phyloP scores from a whole-genome alignment of 1,140 invertebrate species.

The Dendroctonus ponderosae region DNA sequence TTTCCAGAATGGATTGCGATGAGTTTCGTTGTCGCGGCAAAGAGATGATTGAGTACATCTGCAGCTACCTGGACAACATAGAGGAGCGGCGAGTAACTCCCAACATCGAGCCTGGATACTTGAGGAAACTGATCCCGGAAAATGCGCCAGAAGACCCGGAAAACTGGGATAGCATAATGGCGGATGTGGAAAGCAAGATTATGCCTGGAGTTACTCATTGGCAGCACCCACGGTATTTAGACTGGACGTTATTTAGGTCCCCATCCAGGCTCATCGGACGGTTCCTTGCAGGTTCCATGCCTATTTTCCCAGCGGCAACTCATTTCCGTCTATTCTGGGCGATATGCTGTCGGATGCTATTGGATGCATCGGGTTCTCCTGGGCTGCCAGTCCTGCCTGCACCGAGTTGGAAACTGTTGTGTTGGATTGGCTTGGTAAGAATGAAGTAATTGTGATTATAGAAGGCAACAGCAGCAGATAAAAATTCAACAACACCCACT shows the following conservation, averaged over 20 bases:
- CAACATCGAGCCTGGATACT: conserved; percentile 88
- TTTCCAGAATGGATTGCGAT: conserved; percentile 72
- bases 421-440: conserved; percentile 93
- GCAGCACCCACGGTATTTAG: conserved; percentile 83
- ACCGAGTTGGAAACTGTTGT: conserved; percentile 97
- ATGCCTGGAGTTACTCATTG: conserved; percentile 99
- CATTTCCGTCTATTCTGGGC: conserved; percentile 95
- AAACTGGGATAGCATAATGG: conserved; percentile 89
- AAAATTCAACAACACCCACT: no score
- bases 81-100: conserved; percentile 81
- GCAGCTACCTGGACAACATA: conserved; percentile 89
- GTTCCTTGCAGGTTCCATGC: conserved; percentile 75
- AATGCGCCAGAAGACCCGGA: conserved; percentile 86
- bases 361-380: conserved; percentile 97
- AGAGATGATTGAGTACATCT: conserved; percentile 98
- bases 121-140: conserved; percentile 76
- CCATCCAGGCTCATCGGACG: not conserved
- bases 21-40: conserved; percentile 88
- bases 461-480: no score
- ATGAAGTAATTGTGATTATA: not conserved
- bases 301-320: conserved; percentile 98
- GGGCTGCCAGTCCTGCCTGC: conserved; percentile 92
- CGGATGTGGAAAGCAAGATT: conserved; percentile 91
- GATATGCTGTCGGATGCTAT: conserved; percentile 96
- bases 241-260: not conserved